Evolutionary conservation across 2,888 invertebrate species (phyloP).

Genomic region (Dioctria linearis): DNA sequence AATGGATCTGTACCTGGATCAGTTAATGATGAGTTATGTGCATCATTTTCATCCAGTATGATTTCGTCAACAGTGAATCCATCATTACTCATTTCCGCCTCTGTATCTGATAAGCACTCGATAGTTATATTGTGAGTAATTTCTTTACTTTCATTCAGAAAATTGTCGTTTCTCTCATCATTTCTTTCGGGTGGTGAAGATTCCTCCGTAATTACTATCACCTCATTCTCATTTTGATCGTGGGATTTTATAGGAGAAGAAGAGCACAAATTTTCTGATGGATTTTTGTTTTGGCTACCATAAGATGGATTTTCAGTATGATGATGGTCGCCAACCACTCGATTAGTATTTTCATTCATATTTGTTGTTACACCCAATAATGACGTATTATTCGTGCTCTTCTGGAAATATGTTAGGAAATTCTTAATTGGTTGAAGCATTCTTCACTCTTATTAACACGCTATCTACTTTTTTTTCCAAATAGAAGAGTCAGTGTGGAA

Average conservation of each 20-base stretch:
- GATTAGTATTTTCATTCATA: constrained; percentile 35
- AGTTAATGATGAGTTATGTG: constrained; percentile 65
- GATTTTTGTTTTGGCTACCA: neutral
- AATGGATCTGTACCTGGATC: constrained; percentile 68
- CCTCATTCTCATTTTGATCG: constrained; percentile 62
- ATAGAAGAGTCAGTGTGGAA: neutral
- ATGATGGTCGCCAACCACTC: neutral
- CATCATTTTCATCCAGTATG: constrained; percentile 65
- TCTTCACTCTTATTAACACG: neutral
- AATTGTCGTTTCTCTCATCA: neutral
- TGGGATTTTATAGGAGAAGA: constrained; percentile 42
- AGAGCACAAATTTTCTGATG: neutral
- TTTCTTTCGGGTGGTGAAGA: neutral
- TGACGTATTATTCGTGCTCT: constrained; percentile 68
- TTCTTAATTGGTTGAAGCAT: constrained; percentile 71
- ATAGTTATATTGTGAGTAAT: neutral
- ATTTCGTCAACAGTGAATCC: constrained; percentile 63
- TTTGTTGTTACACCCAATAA: constrained; percentile 66
- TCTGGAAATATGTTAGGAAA: constrained; percentile 69
- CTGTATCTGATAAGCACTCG: constrained; percentile 35
- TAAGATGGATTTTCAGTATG: neutral
- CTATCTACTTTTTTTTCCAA: neutral
- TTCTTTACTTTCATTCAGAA: constrained; percentile 45
- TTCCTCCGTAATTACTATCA: constrained; percentile 29
- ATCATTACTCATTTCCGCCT: neutral